These are phyloP conservation scores for Pocillopora meandrina DNA, from an alignment of 92 coral and sea anemone species.

Conservation along the genomic window DNA sequence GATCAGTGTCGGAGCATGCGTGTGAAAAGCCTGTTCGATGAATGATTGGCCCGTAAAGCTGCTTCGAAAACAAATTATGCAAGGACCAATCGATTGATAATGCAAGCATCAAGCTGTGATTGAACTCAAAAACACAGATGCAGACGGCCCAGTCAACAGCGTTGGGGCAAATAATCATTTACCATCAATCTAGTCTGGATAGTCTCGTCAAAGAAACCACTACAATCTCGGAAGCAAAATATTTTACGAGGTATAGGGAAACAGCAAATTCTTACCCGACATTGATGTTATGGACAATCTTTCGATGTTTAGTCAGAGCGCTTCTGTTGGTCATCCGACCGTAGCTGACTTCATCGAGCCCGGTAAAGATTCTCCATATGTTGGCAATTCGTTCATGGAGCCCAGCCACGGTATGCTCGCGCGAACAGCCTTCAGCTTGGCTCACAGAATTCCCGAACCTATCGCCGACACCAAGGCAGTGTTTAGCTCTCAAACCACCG, in stretches of 20 bases:
- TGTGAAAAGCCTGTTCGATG: conserved; percentile 60
- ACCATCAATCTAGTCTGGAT: conserved; percentile 64
- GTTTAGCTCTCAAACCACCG: conserved; percentile 61
- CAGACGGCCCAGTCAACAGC: conserved; percentile 59
- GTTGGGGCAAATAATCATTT: conserved; percentile 53
- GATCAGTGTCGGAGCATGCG: conserved; percentile 54
- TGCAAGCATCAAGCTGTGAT: conserved; percentile 88
- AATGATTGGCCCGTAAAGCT: conserved; percentile 83
- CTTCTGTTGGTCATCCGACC: conserved; percentile 66
- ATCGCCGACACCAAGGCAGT: conserved; percentile 73
- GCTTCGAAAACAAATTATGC: conserved; percentile 87
- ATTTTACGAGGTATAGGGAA: conserved; percentile 18
- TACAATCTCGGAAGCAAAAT: conserved; percentile 19
- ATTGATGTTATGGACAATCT: conserved; percentile 63
- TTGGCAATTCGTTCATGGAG: conserved; percentile 73
- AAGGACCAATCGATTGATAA: conserved; percentile 89
- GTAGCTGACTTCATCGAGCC: conserved; percentile 76
- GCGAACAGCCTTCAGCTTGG: conserved; percentile 71
- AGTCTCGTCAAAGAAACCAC: conserved; percentile 47
- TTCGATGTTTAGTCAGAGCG: conserved; percentile 53
- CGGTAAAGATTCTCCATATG: conserved; percentile 73
- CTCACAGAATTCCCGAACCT: conserved; percentile 78
- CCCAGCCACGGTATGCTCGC: conserved; percentile 74
- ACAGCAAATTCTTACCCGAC: conserved; percentile 33
- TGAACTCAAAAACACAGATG: conserved; percentile 83